Evolutionary conservation across 2,113 vertebrate species (phyloP), one percentile per base, ranked within the genome.

Genomic region (Eurypyga helias): DNA sequence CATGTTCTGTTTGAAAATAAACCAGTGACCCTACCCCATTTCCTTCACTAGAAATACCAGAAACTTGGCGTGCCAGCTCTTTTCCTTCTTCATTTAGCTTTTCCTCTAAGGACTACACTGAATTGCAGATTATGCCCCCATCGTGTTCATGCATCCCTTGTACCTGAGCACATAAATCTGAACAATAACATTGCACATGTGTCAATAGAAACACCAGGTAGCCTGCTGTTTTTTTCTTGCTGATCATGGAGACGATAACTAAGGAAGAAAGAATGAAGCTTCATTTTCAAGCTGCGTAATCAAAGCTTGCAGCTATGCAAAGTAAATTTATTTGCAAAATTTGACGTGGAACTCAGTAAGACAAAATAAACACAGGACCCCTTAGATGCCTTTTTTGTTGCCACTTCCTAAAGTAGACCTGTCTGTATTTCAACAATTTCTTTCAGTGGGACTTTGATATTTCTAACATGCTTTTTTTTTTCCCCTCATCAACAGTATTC

Each of bases 261-360:
- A 67, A 48, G 20, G 17, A 91, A 36, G 41, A 86, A 83, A 87
- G 36, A 86, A 80, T 33, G 31, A 19, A 70, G 28, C 38, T 62
- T 78, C 62, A 66, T 43, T 90, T 60, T 78, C 79, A 90, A 69
- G 33, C 33, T 86, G 46, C 4, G 1, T 58, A 83, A 86, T 90
- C 90, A 96, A 94, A 90, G 38, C 29, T 86, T 66, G 29, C 33
- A 86, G 31, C 38, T 81, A 81, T 7, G 34, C 45, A 81, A 95
- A 92, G 34, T 65, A 95, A 76, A 93, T 62, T 54, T 86, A 90
- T 88, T 91, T 95, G 55, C 41, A 94, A 87, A 92, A 75, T 65
- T 55, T 77, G 17, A 72, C 54, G 36, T 73, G 41, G n/a, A 92
- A 83, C 20, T 81, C 75, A 46, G 73, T 10, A 65, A 79, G 46